Percentiles rank a stretch among this genome's conserved stretches.
These are phyloP conservation scores for Achroia grisella DNA, from an alignment of 1,140 invertebrate genomes.

Conservation along the genomic window DNA sequence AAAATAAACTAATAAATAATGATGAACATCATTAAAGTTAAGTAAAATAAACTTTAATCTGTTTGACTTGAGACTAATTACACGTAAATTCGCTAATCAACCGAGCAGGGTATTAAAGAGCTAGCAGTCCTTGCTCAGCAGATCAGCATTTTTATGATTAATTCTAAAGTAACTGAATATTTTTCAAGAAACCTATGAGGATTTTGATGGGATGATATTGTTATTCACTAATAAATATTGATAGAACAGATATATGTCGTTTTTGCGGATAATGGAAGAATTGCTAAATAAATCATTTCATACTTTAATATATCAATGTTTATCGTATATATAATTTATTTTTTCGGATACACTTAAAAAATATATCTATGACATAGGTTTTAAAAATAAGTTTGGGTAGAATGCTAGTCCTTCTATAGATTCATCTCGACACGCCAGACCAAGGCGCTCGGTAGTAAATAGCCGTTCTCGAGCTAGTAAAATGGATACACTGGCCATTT, in stretches of 20 bases:
- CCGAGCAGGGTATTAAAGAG: too few species aligned
- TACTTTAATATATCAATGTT: slow-evolving; percentile 10
- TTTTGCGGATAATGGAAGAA: slow-evolving; percentile 22
- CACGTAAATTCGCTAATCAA: too few species aligned
- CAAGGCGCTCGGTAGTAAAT: slow-evolving; percentile 86
- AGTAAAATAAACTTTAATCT: too few species aligned
- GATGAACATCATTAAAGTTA: too few species aligned
- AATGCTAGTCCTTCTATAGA: slow-evolving; percentile 94
- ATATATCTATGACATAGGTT: slow-evolving; percentile 28
- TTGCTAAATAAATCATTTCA: slow-evolving; percentile 27
- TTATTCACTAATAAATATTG: slow-evolving; percentile 9
- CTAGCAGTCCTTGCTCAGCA: too few species aligned
- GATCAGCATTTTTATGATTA: too few species aligned
- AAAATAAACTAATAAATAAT: too few species aligned
- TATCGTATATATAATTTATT: neutral
- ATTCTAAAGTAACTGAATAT: too few species aligned
- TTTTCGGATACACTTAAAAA: neutral
- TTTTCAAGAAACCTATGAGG: slow-evolving; percentile 44
- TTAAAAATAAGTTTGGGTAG: slow-evolving; percentile 90
- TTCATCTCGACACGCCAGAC: slow-evolving; percentile 93
- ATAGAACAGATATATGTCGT: slow-evolving; percentile 15
- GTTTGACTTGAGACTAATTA: too few species aligned
- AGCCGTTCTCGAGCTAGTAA: slow-evolving; percentile 91
- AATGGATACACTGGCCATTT: slow-evolving; percentile 87
- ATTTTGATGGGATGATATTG: slow-evolving; percentile 9